Evolutionary conservation across 2,113 vertebrate genomes (phyloP).

Genomic region (Sander vitreus): DNA sequence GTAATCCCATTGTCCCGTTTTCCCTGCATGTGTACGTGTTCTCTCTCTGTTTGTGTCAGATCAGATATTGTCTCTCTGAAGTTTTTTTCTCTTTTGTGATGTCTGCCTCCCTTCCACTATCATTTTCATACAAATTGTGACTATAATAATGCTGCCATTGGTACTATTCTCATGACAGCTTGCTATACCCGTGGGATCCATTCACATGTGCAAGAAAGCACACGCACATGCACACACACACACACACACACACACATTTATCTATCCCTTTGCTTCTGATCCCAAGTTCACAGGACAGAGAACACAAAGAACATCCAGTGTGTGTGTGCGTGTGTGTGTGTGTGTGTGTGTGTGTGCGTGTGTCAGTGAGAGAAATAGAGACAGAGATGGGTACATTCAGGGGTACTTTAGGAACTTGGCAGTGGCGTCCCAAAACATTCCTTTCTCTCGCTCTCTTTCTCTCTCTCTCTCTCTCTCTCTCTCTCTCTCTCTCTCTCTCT

Average conservation of each 20-base stretch:
- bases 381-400: conserved; percentile 30
- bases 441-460: conserved; percentile 20
- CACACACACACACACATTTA: neutral
- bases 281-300: conserved; percentile 21
- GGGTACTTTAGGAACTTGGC: conserved; percentile 52
- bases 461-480: too few species aligned
- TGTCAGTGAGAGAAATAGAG: neutral
- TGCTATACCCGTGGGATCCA: conserved; percentile 4
- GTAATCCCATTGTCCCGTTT: neutral
- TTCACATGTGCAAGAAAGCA: conserved; percentile 8
- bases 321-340: neutral
- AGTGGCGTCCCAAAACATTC: conserved; percentile 54
- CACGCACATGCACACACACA: neutral
- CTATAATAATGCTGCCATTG: neutral
- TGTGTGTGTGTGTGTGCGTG: neutral
- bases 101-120: neutral
- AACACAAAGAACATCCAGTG: neutral
- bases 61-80: conserved; percentile 1
- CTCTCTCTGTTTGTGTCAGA: neutral
- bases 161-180: conserved; percentile 25
- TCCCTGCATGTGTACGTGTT: neutral
- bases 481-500: too few species aligned
- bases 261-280: conserved; percentile 3
- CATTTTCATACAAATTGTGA: neutral
- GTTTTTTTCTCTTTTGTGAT: neutral